phyloP scores from a whole-genome alignment of 92 coral and sea anemone species.

The Chrysogorgia sp. region DNA sequence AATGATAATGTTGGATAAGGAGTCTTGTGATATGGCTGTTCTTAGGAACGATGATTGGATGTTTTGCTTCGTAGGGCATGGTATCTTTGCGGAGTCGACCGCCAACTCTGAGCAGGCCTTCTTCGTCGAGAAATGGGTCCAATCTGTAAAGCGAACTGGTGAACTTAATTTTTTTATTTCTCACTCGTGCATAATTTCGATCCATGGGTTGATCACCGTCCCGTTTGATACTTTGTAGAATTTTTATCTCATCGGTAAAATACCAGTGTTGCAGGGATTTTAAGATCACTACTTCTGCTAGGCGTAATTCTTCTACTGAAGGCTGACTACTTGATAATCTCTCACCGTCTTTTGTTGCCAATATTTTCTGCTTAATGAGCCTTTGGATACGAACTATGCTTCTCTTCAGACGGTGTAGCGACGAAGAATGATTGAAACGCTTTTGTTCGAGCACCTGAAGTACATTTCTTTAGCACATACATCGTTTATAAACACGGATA shows the following conservation, averaged over 20 bases:
- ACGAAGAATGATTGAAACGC: slow-evolving; percentile 23
- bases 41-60: slow-evolving; percentile 58
- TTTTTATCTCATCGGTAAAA: slow-evolving; percentile 23
- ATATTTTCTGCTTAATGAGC: slow-evolving; percentile 41
- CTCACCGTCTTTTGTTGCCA: slow-evolving; percentile 53
- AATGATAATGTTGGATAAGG: slow-evolving; percentile 49
- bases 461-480: not conserved
- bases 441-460: slow-evolving; percentile 1
- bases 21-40: slow-evolving; percentile 47
- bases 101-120: slow-evolving; percentile 64
- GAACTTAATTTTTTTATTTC: slow-evolving; percentile 44
- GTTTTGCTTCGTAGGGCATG: slow-evolving; percentile 48
- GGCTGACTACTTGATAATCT: slow-evolving; percentile 34
- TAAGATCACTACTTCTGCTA: slow-evolving; percentile 46
- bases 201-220: too few species aligned
- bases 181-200: slow-evolving; percentile 27
- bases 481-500: slow-evolving; percentile 29
- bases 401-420: slow-evolving; percentile 42
- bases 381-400: slow-evolving; percentile 44
- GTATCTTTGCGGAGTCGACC: slow-evolving; percentile 48
- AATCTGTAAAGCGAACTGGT: slow-evolving; percentile 41
- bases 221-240: slow-evolving; percentile 18
- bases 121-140: slow-evolving; percentile 61
- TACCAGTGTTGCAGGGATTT: slow-evolving; percentile 44
- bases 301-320: slow-evolving; percentile 37